Evolutionary conservation across 2,113 vertebrate genomes (phyloP).

Genomic region (Ursus arctos): DNA sequence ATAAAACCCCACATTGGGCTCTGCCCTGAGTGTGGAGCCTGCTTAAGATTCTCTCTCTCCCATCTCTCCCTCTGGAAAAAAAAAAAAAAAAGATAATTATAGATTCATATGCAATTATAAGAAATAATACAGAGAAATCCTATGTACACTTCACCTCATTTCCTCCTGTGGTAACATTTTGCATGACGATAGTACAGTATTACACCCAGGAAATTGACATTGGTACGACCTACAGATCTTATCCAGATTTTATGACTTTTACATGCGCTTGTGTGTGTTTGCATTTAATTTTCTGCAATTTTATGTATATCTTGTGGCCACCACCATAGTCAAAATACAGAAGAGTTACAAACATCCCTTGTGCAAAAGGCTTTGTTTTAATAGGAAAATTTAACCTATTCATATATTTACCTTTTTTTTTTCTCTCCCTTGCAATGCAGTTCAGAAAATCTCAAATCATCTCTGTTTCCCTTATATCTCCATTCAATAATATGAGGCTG

Average conservation of each 20-base stretch:
- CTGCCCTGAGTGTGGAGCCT: background rate
- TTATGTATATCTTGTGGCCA: background rate
- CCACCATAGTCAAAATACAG: background rate
- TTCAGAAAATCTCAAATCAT: slow-evolving; percentile 4
- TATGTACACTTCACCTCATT: background rate
- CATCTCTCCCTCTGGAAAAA: background rate
- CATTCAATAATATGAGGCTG: background rate
- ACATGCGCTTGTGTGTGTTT: background rate
- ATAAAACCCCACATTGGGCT: background rate
- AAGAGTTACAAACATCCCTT: background rate
- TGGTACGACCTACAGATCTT: background rate
- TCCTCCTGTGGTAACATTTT: background rate
- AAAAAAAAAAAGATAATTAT: background rate
- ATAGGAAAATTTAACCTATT: slow-evolving; percentile 37
- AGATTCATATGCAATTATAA: background rate
- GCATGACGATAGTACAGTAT: background rate
- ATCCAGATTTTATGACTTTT: background rate
- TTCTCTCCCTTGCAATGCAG: background rate
- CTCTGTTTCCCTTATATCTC: background rate
- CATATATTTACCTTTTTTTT: background rate
- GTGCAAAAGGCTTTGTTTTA: slow-evolving; percentile 1
- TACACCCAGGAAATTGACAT: background rate
- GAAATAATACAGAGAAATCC: background rate
- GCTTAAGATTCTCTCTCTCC: no score
- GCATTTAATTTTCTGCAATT: background rate